Evolutionary conservation across 2,888 invertebrate species (phyloP), one percentile per base, ranked within the genome.

Genomic region (Troglohyphantes excavatus): DNA sequence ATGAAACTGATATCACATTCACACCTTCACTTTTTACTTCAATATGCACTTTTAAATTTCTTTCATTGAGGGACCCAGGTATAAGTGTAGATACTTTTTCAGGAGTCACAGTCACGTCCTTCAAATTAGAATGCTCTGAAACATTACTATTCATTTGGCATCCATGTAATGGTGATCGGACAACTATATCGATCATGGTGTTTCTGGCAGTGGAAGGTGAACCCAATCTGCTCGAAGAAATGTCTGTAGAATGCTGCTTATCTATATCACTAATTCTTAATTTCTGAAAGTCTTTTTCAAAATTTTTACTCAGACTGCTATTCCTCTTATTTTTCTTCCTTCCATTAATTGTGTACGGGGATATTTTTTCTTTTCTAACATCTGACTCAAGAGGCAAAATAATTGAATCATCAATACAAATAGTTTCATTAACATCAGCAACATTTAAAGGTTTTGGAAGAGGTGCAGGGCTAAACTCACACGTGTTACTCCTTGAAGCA

Each of bases 21-120:
- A 63, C 33, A 39, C 63, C 65, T 39, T 59, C 23, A 19, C 33
- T 61, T 26, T 82, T 59, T 17, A 89, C 59, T 63, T 89, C 76
- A 63, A 83, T 21, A 26, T 89, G 82, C 23, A 89, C 27, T n/a
- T 89, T 73, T 5, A 82, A 33, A 68, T 82, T 82, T 2, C 27
- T 13, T 19, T 76, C 70, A 43, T 68, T 67, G 43, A 27, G 13
- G 17, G 39, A 29, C 19, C n/a, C 26, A 11, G 46, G 27, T 27
- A 33, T 6, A 33, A 21, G 13, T 19, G 23, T 7, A 21, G 39
- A 53, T n/a, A 65, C 46, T 0, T 79, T 65, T 23, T 79, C n/a
- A 23, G 7, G n/a, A 17, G 39, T 21, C 13, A 67, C 19, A 17
- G 9, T 33, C 17, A 11, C 39, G 2, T 67, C 29, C n/a, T 33